Evolutionary conservation across 2,113 vertebrate genomes (phyloP), one percentile per base, ranked within the genome.

Genomic region (Carettochelys insculpta): DNA sequence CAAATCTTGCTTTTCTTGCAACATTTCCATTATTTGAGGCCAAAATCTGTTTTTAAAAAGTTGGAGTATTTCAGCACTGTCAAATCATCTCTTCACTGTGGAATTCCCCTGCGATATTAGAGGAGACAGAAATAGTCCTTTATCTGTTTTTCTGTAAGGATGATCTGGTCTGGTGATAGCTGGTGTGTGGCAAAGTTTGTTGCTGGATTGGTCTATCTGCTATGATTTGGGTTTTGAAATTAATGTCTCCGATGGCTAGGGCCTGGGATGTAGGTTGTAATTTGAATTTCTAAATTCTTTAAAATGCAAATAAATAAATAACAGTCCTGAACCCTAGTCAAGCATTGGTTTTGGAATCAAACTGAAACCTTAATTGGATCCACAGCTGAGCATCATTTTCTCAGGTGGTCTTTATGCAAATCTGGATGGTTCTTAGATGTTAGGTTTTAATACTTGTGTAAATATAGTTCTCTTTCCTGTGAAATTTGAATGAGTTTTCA

Each of bases 31-130:
- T 11, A 73, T 73, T 27, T 45, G 85, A 78, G 82, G 31, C 31
- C 82, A 92, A 92, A 94, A 94, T 86, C 85, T 95, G 90, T 88
- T 95, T 95, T 93, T 95, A 90, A 6, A 52, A 86, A 81, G 61
- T 80, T 93, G 53, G 31, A 82, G 88, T 92, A 56, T 92, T 90
- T 94, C 82, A 77, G 54, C n/a, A 92, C n/a, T 0, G 0, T 88
- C 92, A 96, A 94, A 97, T 92, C 81, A 1, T 80, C 86, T 89
- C 92, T 94, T 88, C 77, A 68, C n/a, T 61, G 1, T 77, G n/a
- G 92, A 92, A 95, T 91, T 96, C 65, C 85, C 65, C 45, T 71
- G 90, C 87, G 78, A 86, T 80, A 87, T 92, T 71, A 94, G 56
- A 83, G 87, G 90, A 86, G 91, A 86, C 27, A 82, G 1, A 80